Evolutionary conservation across 2,797 vertebrate genomes (phyloP).

Genomic region (Rhadinocentrus ornatus): DNA sequence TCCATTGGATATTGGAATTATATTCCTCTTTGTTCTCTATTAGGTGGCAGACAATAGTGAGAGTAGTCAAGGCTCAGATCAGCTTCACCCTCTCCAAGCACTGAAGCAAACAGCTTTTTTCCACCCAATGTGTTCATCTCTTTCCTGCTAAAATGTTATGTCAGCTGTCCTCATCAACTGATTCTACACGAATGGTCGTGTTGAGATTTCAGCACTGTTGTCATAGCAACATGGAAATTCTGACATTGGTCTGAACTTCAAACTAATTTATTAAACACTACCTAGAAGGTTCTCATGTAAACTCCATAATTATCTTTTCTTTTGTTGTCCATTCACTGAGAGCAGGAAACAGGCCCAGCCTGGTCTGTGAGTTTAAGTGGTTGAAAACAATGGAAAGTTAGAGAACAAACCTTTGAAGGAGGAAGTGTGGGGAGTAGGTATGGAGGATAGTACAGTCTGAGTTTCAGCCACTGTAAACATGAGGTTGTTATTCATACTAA

Average conservation of each 20-base stretch:
- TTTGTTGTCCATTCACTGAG: slow-evolving; percentile 51
- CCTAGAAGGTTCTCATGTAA: slow-evolving; percentile 40
- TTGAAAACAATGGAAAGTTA: slow-evolving; percentile 71
- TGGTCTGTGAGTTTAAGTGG: slow-evolving; percentile 56
- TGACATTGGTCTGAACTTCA: slow-evolving; percentile 59
- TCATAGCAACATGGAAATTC: slow-evolving; percentile 67
- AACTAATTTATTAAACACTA: slow-evolving; percentile 41
- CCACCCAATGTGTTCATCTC: slow-evolving; percentile 22
- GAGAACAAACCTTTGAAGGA: slow-evolving; percentile 60
- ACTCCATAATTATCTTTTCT: slow-evolving; percentile 60
- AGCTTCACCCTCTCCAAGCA: slow-evolving; percentile 39
- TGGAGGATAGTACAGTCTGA: slow-evolving; percentile 53
- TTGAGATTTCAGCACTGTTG: slow-evolving; percentile 48
- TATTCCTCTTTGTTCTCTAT: slow-evolving; percentile 61
- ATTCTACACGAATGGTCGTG: slow-evolving; percentile 61
- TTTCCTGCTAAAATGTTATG: slow-evolving; percentile 43
- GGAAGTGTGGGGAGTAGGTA: slow-evolving; percentile 71
- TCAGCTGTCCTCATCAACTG: slow-evolving; percentile 37
- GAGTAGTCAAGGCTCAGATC: slow-evolving; percentile 52
- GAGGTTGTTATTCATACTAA: slow-evolving; percentile 65
- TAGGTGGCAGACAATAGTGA: slow-evolving; percentile 62
- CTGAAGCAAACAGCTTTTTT: slow-evolving; percentile 51
- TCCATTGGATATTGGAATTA: slow-evolving; percentile 35
- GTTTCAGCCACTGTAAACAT: slow-evolving; percentile 66
- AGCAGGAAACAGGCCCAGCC: slow-evolving; percentile 62